Evolutionary conservation across 2,797 vertebrate species (phyloP).

Genomic region (Hafferia zeledoni): DNA sequence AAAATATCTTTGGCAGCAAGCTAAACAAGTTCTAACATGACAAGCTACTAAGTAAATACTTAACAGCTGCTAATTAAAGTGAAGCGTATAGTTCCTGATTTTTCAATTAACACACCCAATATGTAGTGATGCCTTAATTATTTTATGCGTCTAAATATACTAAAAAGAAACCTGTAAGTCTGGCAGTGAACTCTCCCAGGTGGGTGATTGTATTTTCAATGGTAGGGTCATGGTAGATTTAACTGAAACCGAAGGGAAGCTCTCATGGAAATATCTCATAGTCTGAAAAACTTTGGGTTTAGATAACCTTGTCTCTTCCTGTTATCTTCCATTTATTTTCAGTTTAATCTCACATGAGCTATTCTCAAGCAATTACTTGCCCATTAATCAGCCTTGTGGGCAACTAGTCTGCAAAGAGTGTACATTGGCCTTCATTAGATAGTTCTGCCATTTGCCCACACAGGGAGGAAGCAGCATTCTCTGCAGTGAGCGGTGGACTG

Average conservation of each 20-base stretch:
- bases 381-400: background rate
- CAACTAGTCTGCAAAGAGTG: background rate
- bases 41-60: background rate
- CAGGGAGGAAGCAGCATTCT: background rate
- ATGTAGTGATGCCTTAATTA: conserved; percentile 17
- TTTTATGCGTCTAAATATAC: conserved; percentile 32
- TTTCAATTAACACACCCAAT: conserved; percentile 25
- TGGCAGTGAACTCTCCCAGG: background rate
- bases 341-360: background rate
- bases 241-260: background rate
- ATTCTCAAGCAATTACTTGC: background rate
- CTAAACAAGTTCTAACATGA: background rate
- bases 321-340: background rate
- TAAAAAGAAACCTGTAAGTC: background rate
- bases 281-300: background rate
- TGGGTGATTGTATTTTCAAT: background rate
- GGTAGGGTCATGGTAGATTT: background rate
- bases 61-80: conserved; percentile 52
- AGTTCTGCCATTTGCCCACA: background rate
- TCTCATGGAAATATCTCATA: background rate
- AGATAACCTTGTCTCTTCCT: background rate
- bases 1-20: background rate
- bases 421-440: fast-evolving
- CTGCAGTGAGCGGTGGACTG: background rate
- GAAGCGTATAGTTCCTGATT: background rate